These are phyloP conservation scores for Silurus glanis DNA, from an alignment of 2,113 vertebrate species.

Conservation along the genomic window DNA sequence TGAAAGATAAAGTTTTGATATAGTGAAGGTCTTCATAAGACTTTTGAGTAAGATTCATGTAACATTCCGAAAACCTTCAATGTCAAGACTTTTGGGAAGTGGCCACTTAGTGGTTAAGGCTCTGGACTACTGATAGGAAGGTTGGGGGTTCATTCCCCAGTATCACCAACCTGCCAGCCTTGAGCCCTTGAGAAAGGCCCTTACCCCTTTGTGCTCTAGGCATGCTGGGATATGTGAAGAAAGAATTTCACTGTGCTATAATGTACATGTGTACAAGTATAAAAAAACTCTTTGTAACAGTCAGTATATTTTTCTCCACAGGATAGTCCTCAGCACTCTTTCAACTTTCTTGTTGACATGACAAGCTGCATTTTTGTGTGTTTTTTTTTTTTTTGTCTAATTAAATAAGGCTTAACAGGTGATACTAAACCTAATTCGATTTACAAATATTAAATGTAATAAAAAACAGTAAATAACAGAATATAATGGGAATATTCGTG, in stretches of 20 bases:
- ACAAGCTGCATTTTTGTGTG: background rate
- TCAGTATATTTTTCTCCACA: background rate
- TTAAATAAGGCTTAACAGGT: background rate
- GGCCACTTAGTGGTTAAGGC: too few species aligned
- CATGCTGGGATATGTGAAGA: too few species aligned
- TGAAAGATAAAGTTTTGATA: background rate
- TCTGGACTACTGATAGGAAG: too few species aligned
- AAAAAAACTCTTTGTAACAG: background rate
- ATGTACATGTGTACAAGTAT: too few species aligned
- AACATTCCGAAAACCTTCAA: background rate
- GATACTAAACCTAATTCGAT: background rate
- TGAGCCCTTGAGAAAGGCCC: too few species aligned
- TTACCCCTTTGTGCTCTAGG: too few species aligned
- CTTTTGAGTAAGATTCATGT: background rate
- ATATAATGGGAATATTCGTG: background rate
- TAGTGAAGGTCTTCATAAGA: background rate
- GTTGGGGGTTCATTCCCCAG: too few species aligned
- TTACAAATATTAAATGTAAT: background rate
- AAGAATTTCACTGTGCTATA: too few species aligned
- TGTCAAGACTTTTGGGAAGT: background rate
- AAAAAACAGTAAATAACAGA: background rate
- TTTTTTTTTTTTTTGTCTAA: background rate
- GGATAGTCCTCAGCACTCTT: background rate
- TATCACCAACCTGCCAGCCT: too few species aligned
- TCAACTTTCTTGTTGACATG: background rate